Percentiles rank a stretch among this genome's conserved stretches.
Conservation (phyloP, 2,113 vertebrate species). For the Aspiorhynchus laticeps region DNA sequence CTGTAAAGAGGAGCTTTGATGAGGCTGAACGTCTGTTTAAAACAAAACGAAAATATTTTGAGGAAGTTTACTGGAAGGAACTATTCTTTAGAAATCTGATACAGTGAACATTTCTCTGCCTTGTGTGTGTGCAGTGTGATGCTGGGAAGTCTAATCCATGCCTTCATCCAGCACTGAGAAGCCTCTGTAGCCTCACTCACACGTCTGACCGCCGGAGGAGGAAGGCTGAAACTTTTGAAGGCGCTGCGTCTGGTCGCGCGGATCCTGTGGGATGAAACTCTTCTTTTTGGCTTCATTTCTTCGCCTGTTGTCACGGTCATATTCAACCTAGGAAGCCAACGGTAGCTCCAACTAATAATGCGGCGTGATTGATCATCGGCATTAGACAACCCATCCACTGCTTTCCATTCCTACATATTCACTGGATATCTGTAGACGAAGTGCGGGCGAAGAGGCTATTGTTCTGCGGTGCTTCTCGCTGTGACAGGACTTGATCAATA, state of each 20-base stretch:
- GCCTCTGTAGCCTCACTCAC: conserved; percentile 75
- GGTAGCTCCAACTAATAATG: conserved; percentile 73
- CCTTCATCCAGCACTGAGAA: conserved; percentile 72
- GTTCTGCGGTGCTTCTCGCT: conserved; percentile 2
- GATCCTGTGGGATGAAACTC: conserved; percentile 75
- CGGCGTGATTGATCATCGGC: conserved; percentile 68
- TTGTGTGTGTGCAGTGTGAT: conserved; percentile 57
- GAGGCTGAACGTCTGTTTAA: not conserved
- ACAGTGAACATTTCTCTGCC: conserved; percentile 1
- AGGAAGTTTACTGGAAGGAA: conserved; percentile 42
- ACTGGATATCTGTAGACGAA: conserved; percentile 35
- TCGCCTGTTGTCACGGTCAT: conserved; percentile 64
- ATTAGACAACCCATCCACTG: conserved; percentile 66
- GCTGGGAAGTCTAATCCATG: conserved; percentile 60
- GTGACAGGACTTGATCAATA: conserved; percentile 75
- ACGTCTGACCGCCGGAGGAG: conserved; percentile 67
- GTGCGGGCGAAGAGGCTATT: conserved; percentile 29
- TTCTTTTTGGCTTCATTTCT: conserved; percentile 51
- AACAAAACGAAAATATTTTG: not conserved
- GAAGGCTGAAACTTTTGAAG: conserved; percentile 78
- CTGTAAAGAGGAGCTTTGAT: not conserved
- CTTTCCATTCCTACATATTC: conserved; percentile 57
- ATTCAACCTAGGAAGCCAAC: conserved; percentile 57
- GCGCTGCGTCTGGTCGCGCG: conserved; percentile 70
- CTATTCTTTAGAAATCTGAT: conserved; percentile 16